phyloP scores from a whole-genome alignment of 2,113 vertebrate genomes.

The Megaceryle maxima region DNA sequence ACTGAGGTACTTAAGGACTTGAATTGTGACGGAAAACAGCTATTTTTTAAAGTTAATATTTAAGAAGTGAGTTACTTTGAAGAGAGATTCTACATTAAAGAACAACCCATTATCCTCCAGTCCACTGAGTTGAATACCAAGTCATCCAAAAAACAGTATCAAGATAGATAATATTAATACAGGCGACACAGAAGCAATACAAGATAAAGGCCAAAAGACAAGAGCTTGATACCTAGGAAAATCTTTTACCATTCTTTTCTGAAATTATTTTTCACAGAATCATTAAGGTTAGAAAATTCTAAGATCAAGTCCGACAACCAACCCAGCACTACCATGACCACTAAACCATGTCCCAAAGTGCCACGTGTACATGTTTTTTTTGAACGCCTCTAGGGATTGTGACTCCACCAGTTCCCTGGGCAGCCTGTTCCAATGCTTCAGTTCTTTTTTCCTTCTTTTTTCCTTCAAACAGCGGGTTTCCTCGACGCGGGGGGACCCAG shows the following conservation, averaged over 20 bases:
- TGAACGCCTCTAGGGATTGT: too few species aligned
- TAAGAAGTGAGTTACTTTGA: neutral
- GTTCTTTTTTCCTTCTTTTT: too few species aligned
- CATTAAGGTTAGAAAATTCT: too few species aligned
- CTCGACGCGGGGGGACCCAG: too few species aligned
- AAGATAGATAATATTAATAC: neutral
- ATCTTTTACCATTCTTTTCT: neutral
- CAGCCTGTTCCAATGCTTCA: too few species aligned
- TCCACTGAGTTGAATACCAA: neutral
- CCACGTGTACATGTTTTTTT: too few species aligned
- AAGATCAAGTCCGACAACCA: too few species aligned
- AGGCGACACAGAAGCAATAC: neutral
- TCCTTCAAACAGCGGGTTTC: too few species aligned
- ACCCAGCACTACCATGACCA: too few species aligned
- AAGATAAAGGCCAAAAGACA: neutral
- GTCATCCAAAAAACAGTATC: neutral
- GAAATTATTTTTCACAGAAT: neutral
- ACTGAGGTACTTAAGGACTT: neutral
- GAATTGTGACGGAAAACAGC: neutral
- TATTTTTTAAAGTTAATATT: neutral
- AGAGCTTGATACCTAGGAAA: neutral
- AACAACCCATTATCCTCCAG: fast-evolving
- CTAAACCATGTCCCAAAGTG: too few species aligned
- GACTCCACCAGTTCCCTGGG: too few species aligned
- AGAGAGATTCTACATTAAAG: neutral